Evolutionary conservation across 2,888 invertebrate genomes (phyloP), one percentile per base, ranked within the genome.

Genomic region (Lysandra bellargus): DNA sequence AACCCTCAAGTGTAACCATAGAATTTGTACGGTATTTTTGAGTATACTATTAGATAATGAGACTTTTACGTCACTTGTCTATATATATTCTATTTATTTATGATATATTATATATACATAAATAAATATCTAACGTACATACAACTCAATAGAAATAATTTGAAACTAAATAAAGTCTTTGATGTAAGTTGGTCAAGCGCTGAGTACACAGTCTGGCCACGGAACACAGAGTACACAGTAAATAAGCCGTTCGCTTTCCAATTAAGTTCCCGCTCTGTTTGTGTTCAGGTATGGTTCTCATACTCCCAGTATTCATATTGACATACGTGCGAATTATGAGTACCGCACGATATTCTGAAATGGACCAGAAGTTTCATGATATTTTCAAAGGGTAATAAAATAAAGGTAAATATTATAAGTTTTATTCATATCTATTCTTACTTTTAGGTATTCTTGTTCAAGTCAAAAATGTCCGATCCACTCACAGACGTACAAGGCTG

Each of bases 191-290:
- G 85, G 84, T 89, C 89, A 89, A 91, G 91, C 88, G 91, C 88
- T 85, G 84, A 84, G 86, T 86, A 91, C 86, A 92, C 89, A 91
- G 89, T 87, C 89, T 89, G 88, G 89, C 85, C 90, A 88, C 86
- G 83, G 85, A 82, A 23, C 33, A 88, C 86, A 83, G 85, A 82
- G 89, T 83, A 85, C 88, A 88, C 86, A 86, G 89, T 87, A 92
- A 93, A 93, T 92, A 93, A 87, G 85, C 85, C 87, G 88, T 86
- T 87, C 89, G 90, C 90, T 92, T 92, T 92, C 87, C 92, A 92
- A 93, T 93, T 92, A 92, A 91, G 87, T 88, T 85, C 84, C 85
- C 87, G 84, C 87, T 87, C 88, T 89, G 91, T 91, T 89, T 91
- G 88, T 87, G 87, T 90, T 90, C 85, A 84, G 82, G 69, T 69